Evolutionary conservation across 2,888 invertebrate genomes (phyloP).

Genomic region (Drosophila austrosaltans): DNA sequence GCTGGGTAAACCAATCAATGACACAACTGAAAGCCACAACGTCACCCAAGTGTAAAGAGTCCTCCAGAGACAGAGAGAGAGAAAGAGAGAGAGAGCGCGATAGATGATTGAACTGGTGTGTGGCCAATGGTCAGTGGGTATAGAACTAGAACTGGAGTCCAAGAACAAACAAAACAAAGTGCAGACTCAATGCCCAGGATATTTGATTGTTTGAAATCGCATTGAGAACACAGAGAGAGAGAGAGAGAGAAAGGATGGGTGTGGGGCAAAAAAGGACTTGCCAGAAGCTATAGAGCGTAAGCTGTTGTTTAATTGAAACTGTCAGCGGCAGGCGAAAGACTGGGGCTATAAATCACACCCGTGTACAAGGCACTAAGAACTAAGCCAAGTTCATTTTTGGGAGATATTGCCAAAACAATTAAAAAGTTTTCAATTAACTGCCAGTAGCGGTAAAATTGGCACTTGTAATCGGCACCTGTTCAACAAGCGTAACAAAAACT

Average conservation of each 20-base stretch:
- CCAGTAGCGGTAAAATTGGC: constrained; percentile 62
- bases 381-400: constrained; percentile 55
- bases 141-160: constrained; percentile 20
- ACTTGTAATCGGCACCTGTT: constrained; percentile 78
- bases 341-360: constrained; percentile 63
- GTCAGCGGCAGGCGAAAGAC: constrained; percentile 60
- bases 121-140: constrained; percentile 9
- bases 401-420: constrained; percentile 62
- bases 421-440: constrained; percentile 77
- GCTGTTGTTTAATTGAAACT: constrained; percentile 69
- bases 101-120: constrained; percentile 43
- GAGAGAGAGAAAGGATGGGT: neutral
- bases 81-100: neutral
- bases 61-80: constrained; percentile 13
- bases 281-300: constrained; percentile 42
- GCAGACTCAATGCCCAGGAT: constrained; percentile 34
- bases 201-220: constrained; percentile 39
- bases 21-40: constrained; percentile 72
- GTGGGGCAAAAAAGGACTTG: constrained; percentile 24
- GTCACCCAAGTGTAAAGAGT: constrained; percentile 61
- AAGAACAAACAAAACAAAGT: constrained; percentile 50
- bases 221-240: constrained; percentile 6
- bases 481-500: constrained; percentile 65
- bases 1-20: constrained; percentile 76
- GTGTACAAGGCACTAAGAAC: constrained; percentile 43